phyloP scores from a whole-genome alignment of 2,113 vertebrate species.

The Rafetus swinhoei region DNA sequence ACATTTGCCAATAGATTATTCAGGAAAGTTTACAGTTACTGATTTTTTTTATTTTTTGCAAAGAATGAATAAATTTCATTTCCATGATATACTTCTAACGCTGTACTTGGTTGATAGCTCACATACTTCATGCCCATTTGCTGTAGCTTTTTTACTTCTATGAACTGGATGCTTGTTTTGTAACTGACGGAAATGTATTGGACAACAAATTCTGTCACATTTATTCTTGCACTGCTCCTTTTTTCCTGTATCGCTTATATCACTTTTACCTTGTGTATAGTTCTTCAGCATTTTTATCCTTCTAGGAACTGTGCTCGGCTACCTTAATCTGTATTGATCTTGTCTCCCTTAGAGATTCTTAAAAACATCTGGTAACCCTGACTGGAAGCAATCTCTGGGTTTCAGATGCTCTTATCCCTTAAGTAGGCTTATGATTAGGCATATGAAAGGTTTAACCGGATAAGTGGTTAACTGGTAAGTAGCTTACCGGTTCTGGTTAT shows the following conservation, averaged over 20 bases:
- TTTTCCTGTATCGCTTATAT: background rate
- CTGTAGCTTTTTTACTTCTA: background rate
- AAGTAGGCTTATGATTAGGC: too few relatives aligned
- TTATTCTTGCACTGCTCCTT: background rate
- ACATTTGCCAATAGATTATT: conserved; percentile 13
- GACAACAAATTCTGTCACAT: background rate
- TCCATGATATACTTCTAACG: background rate
- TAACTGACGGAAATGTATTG: background rate
- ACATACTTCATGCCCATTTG: background rate
- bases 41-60: background rate
- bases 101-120: background rate
- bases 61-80: conserved; percentile 1
- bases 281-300: background rate
- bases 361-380: background rate
- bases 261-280: rapidly evolving
- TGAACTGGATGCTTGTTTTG: background rate
- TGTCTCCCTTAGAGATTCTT: too few relatives aligned
- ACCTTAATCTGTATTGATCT: too few relatives aligned
- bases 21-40: background rate
- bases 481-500: too few relatives aligned
- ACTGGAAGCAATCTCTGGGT: background rate
- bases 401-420: background rate
- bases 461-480: too few relatives aligned
- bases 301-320: background rate
- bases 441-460: too few relatives aligned